Evolutionary conservation across 30 jellyfish, hydroid and myxozoan genomes (phyloP), one percentile per base, ranked within the genome.

Genomic region (Aurelia sp.): DNA sequence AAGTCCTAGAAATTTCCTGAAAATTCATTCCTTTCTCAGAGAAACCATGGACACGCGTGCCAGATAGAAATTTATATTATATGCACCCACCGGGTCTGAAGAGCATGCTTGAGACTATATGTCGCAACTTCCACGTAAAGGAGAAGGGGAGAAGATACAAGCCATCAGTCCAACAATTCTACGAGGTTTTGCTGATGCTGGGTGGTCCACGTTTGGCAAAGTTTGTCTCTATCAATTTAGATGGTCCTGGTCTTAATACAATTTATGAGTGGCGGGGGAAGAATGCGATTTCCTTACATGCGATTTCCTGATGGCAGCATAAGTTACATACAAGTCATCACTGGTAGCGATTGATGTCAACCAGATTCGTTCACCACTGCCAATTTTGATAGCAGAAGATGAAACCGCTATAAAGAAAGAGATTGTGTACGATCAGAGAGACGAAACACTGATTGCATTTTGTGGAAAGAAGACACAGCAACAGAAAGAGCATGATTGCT

Each of bases 171-270:
- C 33, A 40, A 41, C 23, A 71, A 15, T 71, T 71, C 37, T 71
- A 71, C 31, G 82, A 71, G 47, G 6, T 1, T 21, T 41, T 71
- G 8, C 65, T 71, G 65, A 71, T 71, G 2, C 3, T 71, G 71
- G 82, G 82, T 27, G 82, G 82, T 17, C 82, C 82, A 30, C 37
- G 48, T 15, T 62, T 71, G n/a, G 37, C 65, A 62, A 71, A 71
- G 20, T 71, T 71, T 48, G 66, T 71, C 18, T 13, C 66, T 2
- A 48, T 48, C 37, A 71, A 71, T 48, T 17, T 71, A 13, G 66
- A 40, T 18, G 82, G 82, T 20, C 82, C 72, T 40, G 21, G 66
- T 16, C 17, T 40, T 21, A 31, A 71, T n/a, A 16, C 82, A 35
- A 6, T 71, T 21, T 71, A 71, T 37, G 31, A 71, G 0, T 71